Evolutionary conservation across 2,113 vertebrate species (phyloP).

Genomic region (Shinisaurus crocodilurus): DNA sequence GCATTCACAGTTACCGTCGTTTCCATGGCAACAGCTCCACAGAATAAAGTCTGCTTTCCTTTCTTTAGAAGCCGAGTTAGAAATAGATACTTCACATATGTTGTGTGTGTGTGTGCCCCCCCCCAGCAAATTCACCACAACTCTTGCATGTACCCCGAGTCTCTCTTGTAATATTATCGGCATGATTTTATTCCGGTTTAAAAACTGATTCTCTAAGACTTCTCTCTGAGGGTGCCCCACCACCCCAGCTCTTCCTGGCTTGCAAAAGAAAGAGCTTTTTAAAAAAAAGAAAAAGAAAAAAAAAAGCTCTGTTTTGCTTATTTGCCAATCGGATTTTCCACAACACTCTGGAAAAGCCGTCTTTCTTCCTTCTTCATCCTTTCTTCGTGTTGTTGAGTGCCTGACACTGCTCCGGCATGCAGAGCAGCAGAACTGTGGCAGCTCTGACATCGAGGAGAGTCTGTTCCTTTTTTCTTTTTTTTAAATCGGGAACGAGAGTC

Average conservation of each 20-base stretch:
- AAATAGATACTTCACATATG: slow-evolving; percentile 49
- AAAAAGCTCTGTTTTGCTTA: background rate
- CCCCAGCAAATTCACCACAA: slow-evolving; percentile 27
- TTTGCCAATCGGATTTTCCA: slow-evolving; percentile 24
- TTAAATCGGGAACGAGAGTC: slow-evolving; percentile 25
- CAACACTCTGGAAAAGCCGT: background rate
- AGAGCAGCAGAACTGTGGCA: background rate
- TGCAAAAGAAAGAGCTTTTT: background rate
- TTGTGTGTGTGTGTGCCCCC: no score
- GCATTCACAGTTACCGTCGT: slow-evolving; percentile 67
- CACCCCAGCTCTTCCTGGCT: background rate
- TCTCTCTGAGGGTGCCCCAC: slow-evolving; percentile 19
- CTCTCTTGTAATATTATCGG: slow-evolving; percentile 19
- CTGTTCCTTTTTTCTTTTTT: slow-evolving; percentile 20
- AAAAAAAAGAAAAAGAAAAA: no score
- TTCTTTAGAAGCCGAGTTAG: slow-evolving; percentile 58
- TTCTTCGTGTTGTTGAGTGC: background rate
- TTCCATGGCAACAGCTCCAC: slow-evolving; percentile 69
- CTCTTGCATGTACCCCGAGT: background rate
- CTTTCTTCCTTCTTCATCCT: background rate
- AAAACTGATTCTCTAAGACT: slow-evolving; percentile 18
- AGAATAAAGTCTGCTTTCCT: slow-evolving; percentile 65
- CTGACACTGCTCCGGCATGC: slow-evolving; percentile 29
- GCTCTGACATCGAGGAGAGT: slow-evolving; percentile 22
- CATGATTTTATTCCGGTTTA: slow-evolving; percentile 24